phyloP scores from a whole-genome alignment of 2,888 invertebrate genomes.

The Dicyrtomina minuta region DNA sequence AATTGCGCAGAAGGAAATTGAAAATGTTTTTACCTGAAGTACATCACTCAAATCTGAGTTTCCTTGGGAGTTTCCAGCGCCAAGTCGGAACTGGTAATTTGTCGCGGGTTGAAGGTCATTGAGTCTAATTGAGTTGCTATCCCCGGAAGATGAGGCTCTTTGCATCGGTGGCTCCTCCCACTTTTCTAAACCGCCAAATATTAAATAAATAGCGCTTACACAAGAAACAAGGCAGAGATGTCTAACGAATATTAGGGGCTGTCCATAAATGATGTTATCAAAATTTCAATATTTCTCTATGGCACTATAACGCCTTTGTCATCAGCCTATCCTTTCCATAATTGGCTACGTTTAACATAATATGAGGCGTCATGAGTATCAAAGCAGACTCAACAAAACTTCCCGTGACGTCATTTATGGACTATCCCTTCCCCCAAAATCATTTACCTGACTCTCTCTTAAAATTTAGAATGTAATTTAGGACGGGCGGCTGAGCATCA shows the following conservation, averaged over 20 bases:
- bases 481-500: constrained; percentile 57
- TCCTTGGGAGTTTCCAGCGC: constrained; percentile 19
- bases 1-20: too few relatives aligned
- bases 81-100: constrained; percentile 22
- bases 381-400: too few relatives aligned
- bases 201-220: not conserved
- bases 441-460: constrained; percentile 62
- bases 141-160: constrained; percentile 6
- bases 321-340: too few relatives aligned
- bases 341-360: too few relatives aligned
- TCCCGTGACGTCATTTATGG: too few relatives aligned
- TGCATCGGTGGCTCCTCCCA: constrained; percentile 20
- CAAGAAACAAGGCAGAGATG: constrained; percentile 10
- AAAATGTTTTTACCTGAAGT: constrained; percentile 20
- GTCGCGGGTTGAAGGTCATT: constrained; percentile 26
- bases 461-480: constrained; percentile 64
- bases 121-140: constrained; percentile 17
- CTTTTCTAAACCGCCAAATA: constrained; percentile 3
- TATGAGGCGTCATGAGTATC: too few relatives aligned
- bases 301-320: too few relatives aligned
- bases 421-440: not conserved
- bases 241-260: too few relatives aligned
- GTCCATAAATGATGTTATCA: too few relatives aligned
- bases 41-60: constrained; percentile 11
- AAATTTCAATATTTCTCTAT: too few relatives aligned